A percentile compares a stretch with the other conserved stretches of the same genome.
Evolutionary conservation across 2,888 invertebrate genomes (phyloP).

Genomic region (Stenodera caucasica): DNA sequence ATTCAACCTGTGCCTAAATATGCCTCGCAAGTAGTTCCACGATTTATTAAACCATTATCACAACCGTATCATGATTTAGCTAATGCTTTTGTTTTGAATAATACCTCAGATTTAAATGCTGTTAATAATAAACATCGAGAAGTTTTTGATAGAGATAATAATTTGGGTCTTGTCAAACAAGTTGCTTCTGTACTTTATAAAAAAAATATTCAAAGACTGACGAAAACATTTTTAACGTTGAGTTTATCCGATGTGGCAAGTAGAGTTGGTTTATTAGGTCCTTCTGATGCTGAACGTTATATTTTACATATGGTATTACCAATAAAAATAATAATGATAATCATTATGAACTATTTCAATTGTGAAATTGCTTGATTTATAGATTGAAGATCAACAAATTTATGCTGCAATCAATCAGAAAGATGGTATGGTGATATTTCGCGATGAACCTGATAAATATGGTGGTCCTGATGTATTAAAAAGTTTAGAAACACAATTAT

Average conservation of each 20-base stretch:
- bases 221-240: constrained; percentile 90
- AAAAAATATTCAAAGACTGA: constrained; percentile 94
- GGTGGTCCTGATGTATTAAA: constrained; percentile 87
- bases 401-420: constrained; percentile 96
- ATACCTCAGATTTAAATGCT: constrained; percentile 68
- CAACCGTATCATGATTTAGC: constrained; percentile 88
- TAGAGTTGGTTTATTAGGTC: constrained; percentile 81
- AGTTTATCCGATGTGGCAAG: constrained; percentile 88
- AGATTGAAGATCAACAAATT: constrained; percentile 97
- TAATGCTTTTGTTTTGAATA: constrained; percentile 76
- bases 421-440: constrained; percentile 97
- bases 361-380: no score
- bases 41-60: constrained; percentile 83
- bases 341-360: no score
- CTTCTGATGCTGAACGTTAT: constrained; percentile 88
- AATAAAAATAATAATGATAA: no score
- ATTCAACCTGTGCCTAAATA: constrained; percentile 79
- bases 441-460: constrained; percentile 94
- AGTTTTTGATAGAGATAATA: constrained; percentile 65
- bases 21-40: constrained; percentile 84
- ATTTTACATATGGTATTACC: constrained; percentile 96
- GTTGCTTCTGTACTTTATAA: constrained; percentile 89
- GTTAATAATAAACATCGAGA: constrained; percentile 79
- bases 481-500: constrained; percentile 83
- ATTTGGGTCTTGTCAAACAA: constrained; percentile 79